Evolutionary conservation across 2,113 vertebrate genomes (phyloP), one percentile per base, ranked within the genome.

Genomic region (Sapajus apella): DNA sequence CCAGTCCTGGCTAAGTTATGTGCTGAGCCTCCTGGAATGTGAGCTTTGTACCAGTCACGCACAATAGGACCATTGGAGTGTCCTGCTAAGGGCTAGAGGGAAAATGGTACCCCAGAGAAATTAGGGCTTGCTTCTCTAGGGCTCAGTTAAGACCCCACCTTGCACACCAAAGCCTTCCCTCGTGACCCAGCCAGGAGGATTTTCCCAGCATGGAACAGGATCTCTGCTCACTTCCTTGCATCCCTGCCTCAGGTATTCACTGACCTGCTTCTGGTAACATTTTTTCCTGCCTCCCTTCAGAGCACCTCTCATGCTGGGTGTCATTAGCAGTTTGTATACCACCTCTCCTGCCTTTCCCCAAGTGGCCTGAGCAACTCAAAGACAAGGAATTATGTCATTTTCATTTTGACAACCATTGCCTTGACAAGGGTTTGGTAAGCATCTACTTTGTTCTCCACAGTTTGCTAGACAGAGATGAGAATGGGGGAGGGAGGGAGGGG

Each of bases 281-380:
- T 23, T 32, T 23, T 13, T 18, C 40, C n/a, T 2, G 3, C 3
- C 58, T 75, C 30, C 5, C 2, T 20, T n/a, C 45, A n/a, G 55
- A 45, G 76, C 5, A 8, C n/a, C 25, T 35, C 4, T 37, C 43
- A 47, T 0, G 1, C 27, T 32, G 3, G 8, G 14, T 32, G 8
- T 8, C n/a, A 23, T 45, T 25, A 45, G 43, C 10, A 6, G 4
- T 37, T n/a, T 50, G 13, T 3, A 40, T 8, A 58, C 32, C 6
- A 4, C 4, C 3, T 6, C 8, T 55, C 17, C 17, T 5, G 13
- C 32, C 45, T 16, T 61, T 52, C 14, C 18, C 8, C 3, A 5
- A 0, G 0, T 32, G n/a, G 25, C 25, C 8, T 0, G 3, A 35
- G 35, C n/a, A 21, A 4, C 8, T 30, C 70, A 35, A 27, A 12